Evolutionary conservation across 2,797 vertebrate species (phyloP).

Genomic region (Spinus olivaceus): DNA sequence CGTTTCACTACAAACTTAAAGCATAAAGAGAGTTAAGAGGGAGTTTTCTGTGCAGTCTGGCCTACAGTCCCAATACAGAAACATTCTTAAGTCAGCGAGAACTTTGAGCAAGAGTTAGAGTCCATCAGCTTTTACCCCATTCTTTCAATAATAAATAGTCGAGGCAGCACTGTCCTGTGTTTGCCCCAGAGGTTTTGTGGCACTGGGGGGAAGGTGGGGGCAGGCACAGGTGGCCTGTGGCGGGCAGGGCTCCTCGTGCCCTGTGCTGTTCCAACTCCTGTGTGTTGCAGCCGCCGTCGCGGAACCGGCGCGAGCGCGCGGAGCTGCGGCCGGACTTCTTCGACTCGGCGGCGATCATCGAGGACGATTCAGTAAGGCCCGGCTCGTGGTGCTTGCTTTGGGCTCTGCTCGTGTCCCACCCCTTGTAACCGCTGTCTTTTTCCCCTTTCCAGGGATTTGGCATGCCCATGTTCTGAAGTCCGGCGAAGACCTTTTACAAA

Average conservation of each 20-base stretch:
- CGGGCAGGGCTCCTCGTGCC: background rate
- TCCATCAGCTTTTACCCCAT: background rate
- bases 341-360: conserved; percentile 98
- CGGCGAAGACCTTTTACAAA: conserved; percentile 78
- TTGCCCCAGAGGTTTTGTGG: background rate
- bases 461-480: conserved; percentile 99
- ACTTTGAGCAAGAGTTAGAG: background rate
- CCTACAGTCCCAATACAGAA: background rate
- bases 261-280: background rate
- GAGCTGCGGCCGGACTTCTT: conserved; percentile 99
- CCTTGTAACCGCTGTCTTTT: background rate
- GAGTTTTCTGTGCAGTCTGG: background rate
- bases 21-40: background rate
- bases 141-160: accelerated
- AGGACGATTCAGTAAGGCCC: conserved; percentile 94
- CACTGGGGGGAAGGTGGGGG: accelerated
- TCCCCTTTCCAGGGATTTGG: conserved; percentile 86
- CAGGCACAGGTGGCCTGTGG: background rate
- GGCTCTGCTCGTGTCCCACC: accelerated
- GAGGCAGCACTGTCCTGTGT: background rate
- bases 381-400: background rate
- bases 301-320: conserved; percentile 95
- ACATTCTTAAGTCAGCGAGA: background rate
- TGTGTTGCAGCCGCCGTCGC: conserved; percentile 89
- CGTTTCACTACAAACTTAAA: background rate